These are phyloP conservation scores for Theretra japonica DNA, from an alignment of 2,888 invertebrate genomes.

Conservation along the genomic window DNA sequence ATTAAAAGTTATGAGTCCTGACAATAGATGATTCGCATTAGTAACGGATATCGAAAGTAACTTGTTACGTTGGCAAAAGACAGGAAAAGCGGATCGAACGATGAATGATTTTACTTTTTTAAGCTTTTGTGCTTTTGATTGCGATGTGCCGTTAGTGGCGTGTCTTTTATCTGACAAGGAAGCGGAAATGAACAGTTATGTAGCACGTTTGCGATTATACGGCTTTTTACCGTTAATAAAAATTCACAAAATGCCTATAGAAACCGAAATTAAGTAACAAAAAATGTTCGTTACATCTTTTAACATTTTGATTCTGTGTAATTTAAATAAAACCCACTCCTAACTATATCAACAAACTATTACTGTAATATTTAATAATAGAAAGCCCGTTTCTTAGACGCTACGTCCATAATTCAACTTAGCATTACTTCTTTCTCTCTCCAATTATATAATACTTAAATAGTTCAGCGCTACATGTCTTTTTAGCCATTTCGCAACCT, in stretches of 20 bases:
- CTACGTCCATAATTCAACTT: too few relatives aligned
- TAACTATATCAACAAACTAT: too few relatives aligned
- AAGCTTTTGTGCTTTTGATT: slow-evolving; percentile 38
- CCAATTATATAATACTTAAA: too few relatives aligned
- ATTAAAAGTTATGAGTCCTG: not conserved
- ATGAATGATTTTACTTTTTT: slow-evolving; percentile 48
- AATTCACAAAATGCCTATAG: not conserved
- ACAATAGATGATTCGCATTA: not conserved
- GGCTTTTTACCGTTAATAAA: slow-evolving; percentile 10
- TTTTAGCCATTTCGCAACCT: too few relatives aligned
- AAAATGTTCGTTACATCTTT: too few relatives aligned
- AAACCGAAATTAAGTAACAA: not conserved
- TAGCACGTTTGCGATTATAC: slow-evolving; percentile 48
- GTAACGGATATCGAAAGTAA: not conserved
- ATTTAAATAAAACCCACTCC: too few relatives aligned
- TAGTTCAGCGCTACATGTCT: too few relatives aligned
- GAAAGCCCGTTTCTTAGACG: too few relatives aligned
- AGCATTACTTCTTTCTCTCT: too few relatives aligned
- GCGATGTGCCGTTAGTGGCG: slow-evolving; percentile 48
- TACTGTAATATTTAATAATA: too few relatives aligned
- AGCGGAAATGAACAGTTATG: slow-evolving; percentile 62
- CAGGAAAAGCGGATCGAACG: slow-evolving; percentile 32
- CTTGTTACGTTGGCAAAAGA: not conserved
- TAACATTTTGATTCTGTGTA: too few relatives aligned
- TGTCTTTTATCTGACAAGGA: slow-evolving; percentile 59